Conservation (phyloP, 1,140 invertebrate genomes). For the Drosophila miranda region DNA sequence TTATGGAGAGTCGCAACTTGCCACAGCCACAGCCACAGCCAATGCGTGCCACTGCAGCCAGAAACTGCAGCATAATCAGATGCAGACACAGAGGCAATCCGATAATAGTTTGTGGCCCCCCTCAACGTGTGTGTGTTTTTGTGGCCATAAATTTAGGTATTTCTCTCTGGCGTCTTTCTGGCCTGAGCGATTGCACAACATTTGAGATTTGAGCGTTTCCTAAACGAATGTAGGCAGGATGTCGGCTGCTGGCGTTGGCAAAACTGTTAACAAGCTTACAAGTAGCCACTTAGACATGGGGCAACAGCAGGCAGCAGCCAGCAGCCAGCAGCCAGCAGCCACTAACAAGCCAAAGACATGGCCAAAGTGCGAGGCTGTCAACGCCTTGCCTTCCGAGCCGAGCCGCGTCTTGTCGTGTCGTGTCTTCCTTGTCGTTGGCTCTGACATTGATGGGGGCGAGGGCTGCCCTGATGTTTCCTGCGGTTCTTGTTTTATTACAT, state of each 20-base stretch:
- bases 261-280: constrained; percentile 34
- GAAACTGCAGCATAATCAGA: constrained; percentile 34
- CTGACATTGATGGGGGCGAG: constrained; percentile 35
- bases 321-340: constrained; percentile 22
- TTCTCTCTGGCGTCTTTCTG: not conserved
- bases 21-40: too few relatives aligned
- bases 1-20: constrained; percentile 35
- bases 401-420: constrained; percentile 3
- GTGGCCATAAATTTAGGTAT: constrained; percentile 12
- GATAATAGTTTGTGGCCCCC: too few relatives aligned
- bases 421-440: not conserved
- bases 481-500: constrained; percentile 13
- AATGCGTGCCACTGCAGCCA: constrained; percentile 9
- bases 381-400: constrained; percentile 20
- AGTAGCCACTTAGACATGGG: constrained; percentile 40
- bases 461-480: constrained; percentile 3
- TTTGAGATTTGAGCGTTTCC: constrained; percentile 27
- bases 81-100: constrained; percentile 2
- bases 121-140: too few relatives aligned
- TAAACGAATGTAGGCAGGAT: constrained; percentile 6
- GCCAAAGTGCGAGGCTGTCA: constrained; percentile 38
- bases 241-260: constrained; percentile 25
- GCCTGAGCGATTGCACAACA: constrained; percentile 10
- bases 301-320: constrained; percentile 23
- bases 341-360: constrained; percentile 22